Base-by-base conservation (phyloP, 2,113 vertebrate species). In the Toxotes jaculatrix region DNA sequence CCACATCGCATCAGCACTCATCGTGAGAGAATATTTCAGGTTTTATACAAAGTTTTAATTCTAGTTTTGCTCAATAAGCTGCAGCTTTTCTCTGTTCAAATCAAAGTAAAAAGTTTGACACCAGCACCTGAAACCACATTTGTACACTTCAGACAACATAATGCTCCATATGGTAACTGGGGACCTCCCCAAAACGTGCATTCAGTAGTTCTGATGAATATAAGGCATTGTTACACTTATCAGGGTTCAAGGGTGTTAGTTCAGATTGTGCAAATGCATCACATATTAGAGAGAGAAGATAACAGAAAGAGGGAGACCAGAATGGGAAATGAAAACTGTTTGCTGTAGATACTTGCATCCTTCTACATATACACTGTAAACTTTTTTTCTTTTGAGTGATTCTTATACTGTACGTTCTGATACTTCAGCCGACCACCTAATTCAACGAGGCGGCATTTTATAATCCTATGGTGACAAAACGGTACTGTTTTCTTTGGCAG, bases 401-500 rank as follows among this genome's bases (percentile, higher is more conserved):
- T 92, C 88, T 90, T 88, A 86, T 56, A 82, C 65, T 80, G 72
- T 85, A 74, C 43, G 66, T 57, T 80, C 69, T 77, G 84, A 87
- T 67, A 72, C 84, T 78, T 85, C 79, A 80, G 82, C 88, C 55
- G 60, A 84, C 70, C 82, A 51, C 79, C 78, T n/a, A 55, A 69
- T 74, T 74, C 80, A 81, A 79, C 49, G 31, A 84, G 84, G 77
- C 12, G 23, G 49, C 69, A 7, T 77, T 76, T 70, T 72, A 76
- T 70, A 85, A 87, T 94, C 92, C 92, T 91, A 93, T 71, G 80
- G 78, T 83, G 89, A 93, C 76, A 93, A 92, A 95, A 95, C 89
- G 92, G 90, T 95, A 93, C 93, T 78, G 72, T 96, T 93, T 92
- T 98, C 97, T 98, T 99, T 98, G 97, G 97, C 97, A 99, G 97